Base-by-base conservation (phyloP, 2,113 vertebrate genomes). In the Antennarius striatus region DNA sequence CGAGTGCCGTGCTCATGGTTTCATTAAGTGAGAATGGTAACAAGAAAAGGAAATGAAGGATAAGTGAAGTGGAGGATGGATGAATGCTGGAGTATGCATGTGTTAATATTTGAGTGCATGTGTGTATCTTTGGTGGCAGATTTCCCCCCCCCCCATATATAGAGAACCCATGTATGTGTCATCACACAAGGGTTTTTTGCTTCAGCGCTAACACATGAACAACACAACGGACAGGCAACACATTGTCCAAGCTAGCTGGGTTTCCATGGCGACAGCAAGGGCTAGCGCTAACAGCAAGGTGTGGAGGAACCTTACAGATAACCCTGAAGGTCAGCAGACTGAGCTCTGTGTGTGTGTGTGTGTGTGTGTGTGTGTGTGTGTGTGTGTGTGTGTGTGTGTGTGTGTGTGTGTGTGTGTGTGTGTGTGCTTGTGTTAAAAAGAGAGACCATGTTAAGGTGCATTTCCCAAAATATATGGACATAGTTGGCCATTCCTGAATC, bases 251-350 rank as follows among this genome's bases (percentile, higher is more conserved):
- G 71, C 84, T 77, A 68, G 68, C 77, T 71, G 74, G 73, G 89
- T 90, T 90, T 65, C 89, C 89, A 90, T 90, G 87, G 87, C 60
- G 79, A 90, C 83, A 61, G 77, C 71, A 67, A 43, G 71, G 67
- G 75, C 83, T 85, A 60, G 36, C 56, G 71, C 75, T 67, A 49
- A 75, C 77, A 55, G 84, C 82, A 88, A 90, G 87, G 86, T 90
- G 86, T 78, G 75, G 77, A 89, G 77, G 65, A 89, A 83, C 77
- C 82, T 86, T 84, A 71, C 47, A 86, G 89, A 90, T 90, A 90
- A 90, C 89, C 87, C 86, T 77, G 82, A 81, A 89, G 87, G 89
- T 90, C 87, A 87, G 81, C 79, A 71, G 67, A 57, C 56, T 68
- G 75, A 80, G 75, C 63, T 65, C 16, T 36, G 42, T 10, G 47